Percentiles rank a stretch among this genome's conserved stretches.
Evolutionary conservation across 2,113 vertebrate genomes (phyloP).

Genomic region (Pogona vitticeps): DNA sequence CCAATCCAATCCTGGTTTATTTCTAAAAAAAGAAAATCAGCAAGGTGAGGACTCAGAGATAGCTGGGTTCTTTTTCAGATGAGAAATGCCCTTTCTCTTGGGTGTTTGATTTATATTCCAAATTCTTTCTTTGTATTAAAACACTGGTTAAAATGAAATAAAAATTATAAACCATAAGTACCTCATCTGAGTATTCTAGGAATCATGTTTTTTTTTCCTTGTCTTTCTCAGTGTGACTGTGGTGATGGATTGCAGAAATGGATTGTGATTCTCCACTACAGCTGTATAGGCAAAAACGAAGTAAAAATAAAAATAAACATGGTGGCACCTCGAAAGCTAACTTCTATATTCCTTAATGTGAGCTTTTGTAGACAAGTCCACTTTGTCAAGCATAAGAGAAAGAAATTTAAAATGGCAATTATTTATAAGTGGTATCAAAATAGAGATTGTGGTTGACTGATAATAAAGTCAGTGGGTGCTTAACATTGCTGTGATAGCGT

Average conservation of each 20-base stretch:
- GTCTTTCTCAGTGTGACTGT: not conserved
- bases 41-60: not conserved
- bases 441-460: too few relatives aligned
- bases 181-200: not conserved
- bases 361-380: too few relatives aligned
- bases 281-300: too few relatives aligned
- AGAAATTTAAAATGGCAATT: too few relatives aligned
- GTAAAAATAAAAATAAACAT: too few relatives aligned
- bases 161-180: not conserved
- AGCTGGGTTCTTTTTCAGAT: conserved; percentile 5
- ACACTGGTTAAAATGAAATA: not conserved
- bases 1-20: not conserved
- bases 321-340: too few relatives aligned
- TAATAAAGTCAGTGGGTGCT: too few relatives aligned
- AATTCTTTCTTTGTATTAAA: not conserved
- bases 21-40: conserved; percentile 8
- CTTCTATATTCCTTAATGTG: too few relatives aligned
- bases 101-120: not conserved
- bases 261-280: not conserved
- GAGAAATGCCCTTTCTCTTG: not conserved
- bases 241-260: not conserved
- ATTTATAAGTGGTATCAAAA: too few relatives aligned
- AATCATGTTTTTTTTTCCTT: not conserved
- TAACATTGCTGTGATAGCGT: too few relatives aligned
- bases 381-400: too few relatives aligned